Percentiles rank a stretch among this genome's conserved stretches.
Evolutionary conservation across 2,797 vertebrate species (phyloP).

Genomic region (Coregonus sp.): DNA sequence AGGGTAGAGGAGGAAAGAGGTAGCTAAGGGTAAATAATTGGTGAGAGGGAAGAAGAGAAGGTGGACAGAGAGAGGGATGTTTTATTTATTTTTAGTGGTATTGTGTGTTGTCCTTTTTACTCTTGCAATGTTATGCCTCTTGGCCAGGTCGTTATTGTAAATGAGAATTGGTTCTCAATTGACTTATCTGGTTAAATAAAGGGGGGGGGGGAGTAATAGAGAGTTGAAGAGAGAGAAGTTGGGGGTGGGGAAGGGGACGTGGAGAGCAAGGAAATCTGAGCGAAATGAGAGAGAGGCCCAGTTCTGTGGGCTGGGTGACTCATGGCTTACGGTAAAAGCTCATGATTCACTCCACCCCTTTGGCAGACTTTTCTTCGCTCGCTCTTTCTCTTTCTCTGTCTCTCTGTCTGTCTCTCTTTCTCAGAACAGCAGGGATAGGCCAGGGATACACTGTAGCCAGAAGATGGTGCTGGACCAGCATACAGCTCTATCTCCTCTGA

Average conservation of each 20-base stretch:
- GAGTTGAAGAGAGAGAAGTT: conserved; percentile 40
- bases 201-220: not conserved
- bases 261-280: not conserved
- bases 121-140: too few species aligned
- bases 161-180: not conserved
- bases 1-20: too few species aligned
- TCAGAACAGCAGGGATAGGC: not conserved
- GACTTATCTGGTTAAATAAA: too few species aligned
- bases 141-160: too few species aligned
- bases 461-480: not conserved
- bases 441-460: not conserved
- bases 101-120: too few species aligned
- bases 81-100: too few species aligned
- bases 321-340: conserved; percentile 78
- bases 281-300: conserved; percentile 59
- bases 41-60: too few species aligned
- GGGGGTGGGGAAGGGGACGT: not conserved
- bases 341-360: conserved; percentile 70
- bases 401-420: conserved; percentile 20
- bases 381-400: conserved; percentile 27
- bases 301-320: conserved; percentile 75
- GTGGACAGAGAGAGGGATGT: too few species aligned
- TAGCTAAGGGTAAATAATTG: too few species aligned
- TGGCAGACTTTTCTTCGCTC: conserved; percentile 55
- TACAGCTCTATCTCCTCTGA: not conserved